These are phyloP conservation scores for Eospalax fontanierii DNA, from an alignment of 2,797 vertebrate species.

Conservation along the genomic window DNA sequence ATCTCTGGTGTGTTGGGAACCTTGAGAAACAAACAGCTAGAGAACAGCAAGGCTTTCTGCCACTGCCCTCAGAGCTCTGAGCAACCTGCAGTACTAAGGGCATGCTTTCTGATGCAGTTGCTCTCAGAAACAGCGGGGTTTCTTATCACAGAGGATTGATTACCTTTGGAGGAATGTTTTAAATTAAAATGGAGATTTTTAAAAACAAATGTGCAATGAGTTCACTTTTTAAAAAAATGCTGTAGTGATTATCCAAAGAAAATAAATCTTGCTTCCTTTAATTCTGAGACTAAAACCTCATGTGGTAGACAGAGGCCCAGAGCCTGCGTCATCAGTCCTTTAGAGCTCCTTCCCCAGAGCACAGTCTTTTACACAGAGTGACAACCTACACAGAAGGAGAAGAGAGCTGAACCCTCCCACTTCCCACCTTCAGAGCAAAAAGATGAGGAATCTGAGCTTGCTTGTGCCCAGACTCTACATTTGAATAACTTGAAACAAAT, in stretches of 20 bases:
- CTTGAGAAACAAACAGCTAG: constrained; percentile 8
- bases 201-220: background rate
- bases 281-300: background rate
- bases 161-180: constrained; percentile 21
- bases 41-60: background rate
- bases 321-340: background rate
- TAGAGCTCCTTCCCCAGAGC: background rate
- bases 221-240: background rate
- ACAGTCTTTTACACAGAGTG: background rate
- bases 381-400: background rate
- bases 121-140: background rate
- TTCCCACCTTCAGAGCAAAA: background rate
- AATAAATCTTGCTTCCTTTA: constrained; percentile 13
- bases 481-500: constrained; percentile 18
- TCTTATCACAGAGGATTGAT: constrained; percentile 35
- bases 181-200: constrained; percentile 49
- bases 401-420: constrained; percentile 41
- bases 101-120: background rate
- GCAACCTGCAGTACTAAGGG: background rate
- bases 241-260: background rate
- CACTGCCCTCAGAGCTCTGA: background rate
- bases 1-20: background rate
- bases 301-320: background rate
- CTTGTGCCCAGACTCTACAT: background rate
- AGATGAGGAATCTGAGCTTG: constrained; percentile 14